Evolutionary conservation across 2,797 vertebrate genomes (phyloP), one percentile per base, ranked within the genome.

Genomic region (Diglossa cyanea): DNA sequence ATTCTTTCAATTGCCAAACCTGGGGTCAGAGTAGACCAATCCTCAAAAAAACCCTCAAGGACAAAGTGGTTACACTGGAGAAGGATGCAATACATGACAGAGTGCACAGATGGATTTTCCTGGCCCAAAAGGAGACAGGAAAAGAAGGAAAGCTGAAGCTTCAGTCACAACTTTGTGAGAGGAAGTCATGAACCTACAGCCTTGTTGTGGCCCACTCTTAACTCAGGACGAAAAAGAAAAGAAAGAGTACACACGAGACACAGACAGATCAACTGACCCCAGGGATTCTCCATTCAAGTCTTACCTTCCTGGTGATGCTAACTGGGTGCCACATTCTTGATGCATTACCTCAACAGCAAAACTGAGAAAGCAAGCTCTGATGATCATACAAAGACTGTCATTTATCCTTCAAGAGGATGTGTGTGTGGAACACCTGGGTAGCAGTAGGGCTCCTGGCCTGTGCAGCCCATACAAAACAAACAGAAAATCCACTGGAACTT

Each of bases 41-140:
- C n/a, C 30, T 94, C 37, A 74, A 66, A 84, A 83, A 87, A 76
- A 10, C 2, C 5, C 28, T 33, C 0, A 3, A 76, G 16, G 26
- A 60, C 0, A 5, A 9, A 82, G 37, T 0, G 0, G 24, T 18
- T 57, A 35, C 30, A 53, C 5, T 5, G 3, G 11, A 40, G 31
- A 86, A 79, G 12, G 53, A 71, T 2, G 0, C 0, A 0, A 21
- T 37, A 61, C 0, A 13, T 28, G 35, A 55, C 18, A 54, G 23
- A 13, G 39, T n/a, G 5, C 4, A 2, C 23, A 63, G 21, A 26
- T 10, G 21, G 24, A 87, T 57, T 44, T 58, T 61, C 50, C 19
- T n/a, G 28, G 67, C 17, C n/a, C n/a, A 45, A 74, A 62, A 60
- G 9, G 10, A 87, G 55, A 20, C 21, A 54, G 0, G 3, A 73